These are phyloP conservation scores for Sarotherodon lohbergeri DNA, from an alignment of 2,113 vertebrate genomes.

Conservation along the genomic window DNA sequence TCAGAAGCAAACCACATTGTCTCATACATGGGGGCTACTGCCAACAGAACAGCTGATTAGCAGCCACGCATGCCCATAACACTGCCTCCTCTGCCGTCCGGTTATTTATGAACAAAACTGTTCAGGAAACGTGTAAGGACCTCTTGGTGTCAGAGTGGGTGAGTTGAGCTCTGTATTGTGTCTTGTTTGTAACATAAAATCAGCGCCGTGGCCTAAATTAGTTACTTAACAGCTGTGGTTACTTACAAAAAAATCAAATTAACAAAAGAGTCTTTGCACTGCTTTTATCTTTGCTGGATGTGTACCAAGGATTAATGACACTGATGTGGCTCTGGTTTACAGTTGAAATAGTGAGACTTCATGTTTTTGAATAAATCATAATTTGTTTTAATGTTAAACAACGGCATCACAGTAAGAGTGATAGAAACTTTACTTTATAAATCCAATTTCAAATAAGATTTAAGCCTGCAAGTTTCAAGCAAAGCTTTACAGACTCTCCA, in stretches of 20 bases:
- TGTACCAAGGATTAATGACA: neutral
- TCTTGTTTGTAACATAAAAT: neutral
- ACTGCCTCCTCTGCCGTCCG: fast-evolving
- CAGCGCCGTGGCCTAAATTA: neutral
- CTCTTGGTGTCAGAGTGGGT: neutral
- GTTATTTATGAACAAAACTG: neutral
- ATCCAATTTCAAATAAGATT: neutral
- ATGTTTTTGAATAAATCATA: neutral
- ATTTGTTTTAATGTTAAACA: neutral
- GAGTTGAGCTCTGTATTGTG: neutral
- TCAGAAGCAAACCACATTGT: neutral
- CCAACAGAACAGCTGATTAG: neutral
- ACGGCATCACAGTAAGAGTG: neutral
- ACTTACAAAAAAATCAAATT: neutral
- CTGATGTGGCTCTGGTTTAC: neutral
- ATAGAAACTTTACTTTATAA: neutral
- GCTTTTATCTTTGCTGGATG: neutral
- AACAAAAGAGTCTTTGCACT: neutral
- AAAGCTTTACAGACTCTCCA: neutral
- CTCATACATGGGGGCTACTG: neutral
- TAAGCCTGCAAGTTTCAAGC: neutral
- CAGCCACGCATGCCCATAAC: neutral
- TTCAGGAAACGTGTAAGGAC: neutral
- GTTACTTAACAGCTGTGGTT: neutral
- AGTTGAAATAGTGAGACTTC: neutral